Conservation (phyloP, 1,140 invertebrate species). For the Zaprionus inermis region DNA sequence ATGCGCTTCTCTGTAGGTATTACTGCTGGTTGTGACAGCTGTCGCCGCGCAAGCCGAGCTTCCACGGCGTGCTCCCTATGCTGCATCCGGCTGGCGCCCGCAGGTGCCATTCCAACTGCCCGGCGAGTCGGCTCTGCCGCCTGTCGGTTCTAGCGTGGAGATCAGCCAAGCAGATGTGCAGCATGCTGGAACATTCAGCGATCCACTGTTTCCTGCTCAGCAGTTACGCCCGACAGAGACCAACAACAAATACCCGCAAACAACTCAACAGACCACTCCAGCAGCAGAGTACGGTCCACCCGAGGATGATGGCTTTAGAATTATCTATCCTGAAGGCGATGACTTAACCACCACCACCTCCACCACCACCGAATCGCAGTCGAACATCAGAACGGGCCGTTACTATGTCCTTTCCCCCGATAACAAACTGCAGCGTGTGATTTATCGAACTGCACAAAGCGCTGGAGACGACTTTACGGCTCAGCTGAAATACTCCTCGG, state of each 20-base stretch:
- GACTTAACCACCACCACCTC: neutral
- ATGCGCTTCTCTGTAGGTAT: conserved; percentile 18
- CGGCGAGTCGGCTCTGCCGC: conserved; percentile 32
- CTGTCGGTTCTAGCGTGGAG: conserved; percentile 45
- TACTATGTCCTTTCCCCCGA: conserved; percentile 74
- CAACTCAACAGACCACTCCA: conserved; percentile 9
- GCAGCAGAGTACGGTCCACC: conserved; percentile 59
- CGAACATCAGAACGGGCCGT: conserved; percentile 54
- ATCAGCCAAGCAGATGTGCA: conserved; percentile 65
- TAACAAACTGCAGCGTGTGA: conserved; percentile 72
- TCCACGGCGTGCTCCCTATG: conserved; percentile 55
- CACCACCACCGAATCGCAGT: neutral
- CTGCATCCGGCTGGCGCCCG: conserved; percentile 72
- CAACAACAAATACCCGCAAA: conserved; percentile 5
- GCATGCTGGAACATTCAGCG: conserved; percentile 43
- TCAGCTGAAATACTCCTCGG: conserved; percentile 69
- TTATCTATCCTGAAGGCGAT: conserved; percentile 68
- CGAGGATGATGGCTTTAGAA: conserved; percentile 47
- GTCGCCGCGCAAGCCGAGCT: conserved; percentile 13
- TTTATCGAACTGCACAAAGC: conserved; percentile 62
- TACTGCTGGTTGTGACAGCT: conserved; percentile 1
- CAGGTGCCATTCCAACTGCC: conserved; percentile 66
- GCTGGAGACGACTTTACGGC: conserved; percentile 72
- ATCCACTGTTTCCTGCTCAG: neutral
- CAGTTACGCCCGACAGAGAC: neutral